Conservation (phyloP, 2,888 invertebrate genomes). For the Chloromyia formosa region DNA sequence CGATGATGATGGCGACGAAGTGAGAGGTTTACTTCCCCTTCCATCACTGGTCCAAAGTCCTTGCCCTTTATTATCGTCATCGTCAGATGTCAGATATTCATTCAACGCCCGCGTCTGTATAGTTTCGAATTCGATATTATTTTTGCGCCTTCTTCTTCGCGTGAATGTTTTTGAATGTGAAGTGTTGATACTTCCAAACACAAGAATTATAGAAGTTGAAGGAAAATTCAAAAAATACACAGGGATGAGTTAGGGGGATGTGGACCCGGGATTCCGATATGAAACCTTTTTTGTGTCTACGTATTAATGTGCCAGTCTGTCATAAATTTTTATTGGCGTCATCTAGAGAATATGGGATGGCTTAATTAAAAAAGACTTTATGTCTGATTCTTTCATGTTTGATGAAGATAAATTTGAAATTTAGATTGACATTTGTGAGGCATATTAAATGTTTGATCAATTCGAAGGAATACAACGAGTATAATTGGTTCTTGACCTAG, state of each 20-base stretch:
- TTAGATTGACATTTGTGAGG: background rate
- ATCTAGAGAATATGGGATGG: slow-evolving; percentile 21
- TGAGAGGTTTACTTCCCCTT: no score
- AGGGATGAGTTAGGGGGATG: background rate
- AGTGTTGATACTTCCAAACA: slow-evolving; percentile 6
- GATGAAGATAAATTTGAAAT: background rate
- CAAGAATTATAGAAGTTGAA: background rate
- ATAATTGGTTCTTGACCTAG: no score
- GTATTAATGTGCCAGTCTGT: background rate
- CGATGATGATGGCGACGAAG: slow-evolving; percentile 1
- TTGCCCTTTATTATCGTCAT: no score
- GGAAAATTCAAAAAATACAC: slow-evolving; percentile 5
- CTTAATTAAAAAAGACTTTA: slow-evolving; percentile 26
- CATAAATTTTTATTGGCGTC: slow-evolving; percentile 30
- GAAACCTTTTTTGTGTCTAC: background rate
- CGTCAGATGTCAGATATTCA: no score
- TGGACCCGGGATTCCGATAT: slow-evolving; percentile 1
- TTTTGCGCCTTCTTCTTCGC: no score
- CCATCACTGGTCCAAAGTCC: no score
- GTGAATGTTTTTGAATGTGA: background rate
- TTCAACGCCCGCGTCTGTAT: no score
- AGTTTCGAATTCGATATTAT: no score
- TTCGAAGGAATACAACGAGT: no score
- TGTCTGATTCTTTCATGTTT: background rate
- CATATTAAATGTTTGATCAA: background rate